phyloP scores from a whole-genome alignment of 1,140 invertebrate genomes.

The Tetramorium alpestre region DNA sequence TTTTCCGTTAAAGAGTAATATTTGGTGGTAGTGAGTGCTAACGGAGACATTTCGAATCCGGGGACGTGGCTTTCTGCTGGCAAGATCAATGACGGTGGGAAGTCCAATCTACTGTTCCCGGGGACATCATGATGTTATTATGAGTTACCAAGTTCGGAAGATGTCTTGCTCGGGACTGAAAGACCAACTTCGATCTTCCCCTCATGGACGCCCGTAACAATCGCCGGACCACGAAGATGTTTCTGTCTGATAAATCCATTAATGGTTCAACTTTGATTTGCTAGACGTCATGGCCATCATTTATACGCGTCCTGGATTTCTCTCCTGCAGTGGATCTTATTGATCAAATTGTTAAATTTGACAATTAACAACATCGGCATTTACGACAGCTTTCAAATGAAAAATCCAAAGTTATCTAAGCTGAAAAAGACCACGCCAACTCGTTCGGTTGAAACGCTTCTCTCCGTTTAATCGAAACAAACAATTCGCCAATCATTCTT shows the following conservation, averaged over 20 bases:
- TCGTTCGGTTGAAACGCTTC: too few species aligned
- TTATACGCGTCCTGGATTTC: background rate
- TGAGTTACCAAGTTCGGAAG: background rate
- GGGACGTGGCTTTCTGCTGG: background rate
- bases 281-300: background rate
- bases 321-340: background rate
- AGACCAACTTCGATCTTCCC: slow-evolving; percentile 34
- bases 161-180: background rate
- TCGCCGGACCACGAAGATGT: background rate
- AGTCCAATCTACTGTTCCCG: slow-evolving; percentile 6
- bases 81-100: slow-evolving; percentile 23
- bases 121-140: slow-evolving; percentile 1
- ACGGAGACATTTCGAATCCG: background rate
- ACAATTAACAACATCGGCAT: background rate
- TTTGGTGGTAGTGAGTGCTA: background rate
- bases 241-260: background rate
- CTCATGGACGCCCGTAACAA: background rate
- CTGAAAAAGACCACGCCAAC: background rate
- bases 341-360: background rate
- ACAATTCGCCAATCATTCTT: slow-evolving; percentile 17
- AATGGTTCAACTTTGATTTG: background rate
- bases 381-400: background rate
- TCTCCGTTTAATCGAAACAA: background rate
- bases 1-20: background rate
- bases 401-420: background rate